phyloP scores from a whole-genome alignment of 1,140 invertebrate genomes.

The Drosophila guanche region DNA sequence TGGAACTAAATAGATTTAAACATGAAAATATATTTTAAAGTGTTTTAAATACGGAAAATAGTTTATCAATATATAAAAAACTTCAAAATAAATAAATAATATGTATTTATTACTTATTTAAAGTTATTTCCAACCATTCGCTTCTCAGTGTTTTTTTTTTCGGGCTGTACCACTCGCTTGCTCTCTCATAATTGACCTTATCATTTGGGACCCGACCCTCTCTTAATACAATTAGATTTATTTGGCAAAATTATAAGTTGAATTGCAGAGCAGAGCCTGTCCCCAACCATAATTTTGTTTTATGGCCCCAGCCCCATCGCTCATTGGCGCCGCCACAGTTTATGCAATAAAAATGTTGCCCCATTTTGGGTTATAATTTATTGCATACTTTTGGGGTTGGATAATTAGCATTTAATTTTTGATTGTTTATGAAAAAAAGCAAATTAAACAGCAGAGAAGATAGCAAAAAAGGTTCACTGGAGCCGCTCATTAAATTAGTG shows the following conservation, averaged over 20 bases:
- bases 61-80: no score
- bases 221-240: conserved; percentile 70
- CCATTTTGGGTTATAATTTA: conserved; percentile 54
- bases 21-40: no score
- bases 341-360: conserved; percentile 61
- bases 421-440: conserved; percentile 37
- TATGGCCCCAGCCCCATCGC: conserved; percentile 37
- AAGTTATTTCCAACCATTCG: neutral
- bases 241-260: conserved; percentile 70
- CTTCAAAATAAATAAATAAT: no score
- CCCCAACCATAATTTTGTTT: conserved; percentile 33
- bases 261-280: conserved; percentile 41
- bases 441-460: conserved; percentile 7
- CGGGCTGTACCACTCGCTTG: conserved; percentile 2
- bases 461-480: conserved; percentile 56
- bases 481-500: conserved; percentile 64
- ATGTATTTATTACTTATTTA: no score
- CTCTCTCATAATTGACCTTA: conserved; percentile 14
- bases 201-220: conserved; percentile 41
- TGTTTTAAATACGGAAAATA: no score
- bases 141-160: conserved; percentile 1
- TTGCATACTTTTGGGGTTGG: conserved; percentile 64
- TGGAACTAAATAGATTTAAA: no score
- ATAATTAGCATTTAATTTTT: conserved; percentile 71
- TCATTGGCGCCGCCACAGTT: conserved; percentile 47